Evolutionary conservation across 2,113 vertebrate genomes (phyloP).

Genomic region (Rhineura floridana): DNA sequence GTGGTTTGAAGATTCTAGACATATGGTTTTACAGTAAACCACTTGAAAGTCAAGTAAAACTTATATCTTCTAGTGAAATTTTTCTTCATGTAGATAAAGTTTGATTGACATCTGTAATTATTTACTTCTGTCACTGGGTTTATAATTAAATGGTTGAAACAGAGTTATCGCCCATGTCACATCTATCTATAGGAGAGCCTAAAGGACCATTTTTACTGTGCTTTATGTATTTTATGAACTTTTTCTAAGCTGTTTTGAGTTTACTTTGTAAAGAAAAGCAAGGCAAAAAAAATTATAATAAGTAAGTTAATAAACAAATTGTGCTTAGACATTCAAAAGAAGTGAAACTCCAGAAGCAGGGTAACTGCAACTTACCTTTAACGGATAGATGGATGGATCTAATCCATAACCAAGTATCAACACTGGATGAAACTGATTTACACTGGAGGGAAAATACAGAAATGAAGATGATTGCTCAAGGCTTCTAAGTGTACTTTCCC

Average conservation of each 20-base stretch:
- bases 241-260: not conserved
- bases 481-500: not conserved
- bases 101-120: not conserved
- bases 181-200: not conserved
- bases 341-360: not conserved
- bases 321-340: not conserved
- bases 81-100: constrained; percentile 41
- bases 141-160: not conserved
- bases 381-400: not conserved
- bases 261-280: not conserved
- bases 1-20: not conserved
- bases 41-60: constrained; percentile 38
- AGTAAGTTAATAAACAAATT: not conserved
- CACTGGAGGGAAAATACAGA: not conserved
- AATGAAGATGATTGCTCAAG: not conserved
- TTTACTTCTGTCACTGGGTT: not conserved
- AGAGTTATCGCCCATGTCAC: not conserved
- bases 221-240: not conserved
- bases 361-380: not conserved
- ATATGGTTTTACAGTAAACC: not conserved
- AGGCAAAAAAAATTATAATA: not conserved
- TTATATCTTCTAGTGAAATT: constrained; percentile 56
- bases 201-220: not conserved
- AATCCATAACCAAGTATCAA: not conserved
- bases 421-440: not conserved